Conservation (phyloP, 2,888 invertebrate genomes). For the Sepiola atlantica region DNA sequence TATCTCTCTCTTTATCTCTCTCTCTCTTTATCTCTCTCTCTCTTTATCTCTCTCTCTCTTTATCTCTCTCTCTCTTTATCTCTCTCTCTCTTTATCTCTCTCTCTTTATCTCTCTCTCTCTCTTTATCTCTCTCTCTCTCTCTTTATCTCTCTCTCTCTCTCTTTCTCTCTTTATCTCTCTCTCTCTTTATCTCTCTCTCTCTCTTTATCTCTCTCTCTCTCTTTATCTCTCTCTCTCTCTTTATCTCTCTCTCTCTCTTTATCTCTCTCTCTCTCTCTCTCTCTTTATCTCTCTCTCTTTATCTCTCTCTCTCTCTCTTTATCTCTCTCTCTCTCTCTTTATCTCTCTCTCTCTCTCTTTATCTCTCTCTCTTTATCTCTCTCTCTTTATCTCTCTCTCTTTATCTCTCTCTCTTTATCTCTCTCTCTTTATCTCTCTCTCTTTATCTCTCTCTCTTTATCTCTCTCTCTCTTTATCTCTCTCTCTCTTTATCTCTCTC, state of each 20-base stretch:
- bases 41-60: rapidly evolving
- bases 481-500: too few species aligned
- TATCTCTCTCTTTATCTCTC: background rate
- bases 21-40: background rate
- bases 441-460: too few species aligned
- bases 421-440: too few species aligned
- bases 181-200: background rate
- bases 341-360: rapidly evolving
- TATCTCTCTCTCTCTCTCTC: background rate
- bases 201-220: background rate
- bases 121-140: background rate
- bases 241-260: background rate
- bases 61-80: background rate
- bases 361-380: too few species aligned
- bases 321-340: rapidly evolving
- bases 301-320: background rate
- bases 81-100: background rate
- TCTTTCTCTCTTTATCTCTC: background rate
- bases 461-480: too few species aligned
- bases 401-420: too few species aligned
- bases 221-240: background rate
- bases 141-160: background rate
- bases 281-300: too few species aligned
- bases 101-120: background rate
- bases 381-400: too few species aligned